Evolutionary conservation across 2,797 vertebrate genomes (phyloP).

Genomic region (Rousettus madagascariensis): DNA sequence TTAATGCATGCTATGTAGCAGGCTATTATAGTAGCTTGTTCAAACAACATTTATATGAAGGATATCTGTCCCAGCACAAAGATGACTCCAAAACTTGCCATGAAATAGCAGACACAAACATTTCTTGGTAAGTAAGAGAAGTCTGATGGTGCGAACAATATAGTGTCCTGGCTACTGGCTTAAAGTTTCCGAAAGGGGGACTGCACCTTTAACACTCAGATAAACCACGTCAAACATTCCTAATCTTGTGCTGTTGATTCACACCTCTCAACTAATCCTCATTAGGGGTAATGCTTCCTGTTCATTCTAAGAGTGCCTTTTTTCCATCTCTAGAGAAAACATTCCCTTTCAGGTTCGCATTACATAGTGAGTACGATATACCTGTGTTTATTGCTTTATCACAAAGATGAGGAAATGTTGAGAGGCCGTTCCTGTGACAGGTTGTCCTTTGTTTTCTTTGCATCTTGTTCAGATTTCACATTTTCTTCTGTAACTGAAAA

Average conservation of each 20-base stretch:
- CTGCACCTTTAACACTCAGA: slow-evolving; percentile 84
- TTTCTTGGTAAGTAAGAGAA: background rate
- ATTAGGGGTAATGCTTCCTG: slow-evolving; percentile 69
- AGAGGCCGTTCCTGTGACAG: slow-evolving; percentile 69
- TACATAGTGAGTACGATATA: background rate
- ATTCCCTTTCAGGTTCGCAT: background rate
- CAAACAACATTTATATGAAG: background rate
- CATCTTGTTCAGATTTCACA: slow-evolving; percentile 70
- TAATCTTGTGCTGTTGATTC: slow-evolving; percentile 78
- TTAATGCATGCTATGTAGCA: background rate
- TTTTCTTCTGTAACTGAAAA: slow-evolving; percentile 73
- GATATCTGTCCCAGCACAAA: slow-evolving; percentile 50
- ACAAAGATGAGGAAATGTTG: slow-evolving; percentile 76
- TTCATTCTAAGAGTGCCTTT: slow-evolving; percentile 64
- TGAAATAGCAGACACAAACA: slow-evolving; percentile 1
- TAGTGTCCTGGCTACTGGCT: background rate
- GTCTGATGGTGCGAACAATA: background rate
- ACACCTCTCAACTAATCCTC: slow-evolving; percentile 81
- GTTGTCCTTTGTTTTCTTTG: slow-evolving; percentile 71
- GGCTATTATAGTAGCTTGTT: slow-evolving; percentile 22
- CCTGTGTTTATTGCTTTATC: slow-evolving; percentile 42
- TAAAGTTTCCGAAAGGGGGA: slow-evolving; percentile 69
- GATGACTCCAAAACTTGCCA: slow-evolving; percentile 35
- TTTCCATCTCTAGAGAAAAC: slow-evolving; percentile 59
- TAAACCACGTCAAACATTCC: slow-evolving; percentile 74